A percentile compares a stretch with the other conserved stretches of the same genome.
These are phyloP conservation scores for Campylomormyrus numenius DNA, from an alignment of 2,113 vertebrate species.

Conservation along the genomic window DNA sequence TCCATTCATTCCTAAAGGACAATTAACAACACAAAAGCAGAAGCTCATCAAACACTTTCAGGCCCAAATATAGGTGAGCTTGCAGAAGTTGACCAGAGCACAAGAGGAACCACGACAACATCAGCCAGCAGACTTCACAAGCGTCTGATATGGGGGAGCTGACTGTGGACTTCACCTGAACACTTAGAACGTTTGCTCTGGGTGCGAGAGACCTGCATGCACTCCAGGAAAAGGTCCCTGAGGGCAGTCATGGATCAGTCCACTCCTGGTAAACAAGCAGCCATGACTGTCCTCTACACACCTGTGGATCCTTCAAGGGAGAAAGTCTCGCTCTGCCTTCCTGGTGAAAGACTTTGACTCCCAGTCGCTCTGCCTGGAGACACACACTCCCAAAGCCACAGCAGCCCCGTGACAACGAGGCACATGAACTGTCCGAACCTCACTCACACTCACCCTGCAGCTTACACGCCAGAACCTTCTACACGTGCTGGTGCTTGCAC, in stretches of 20 bases:
- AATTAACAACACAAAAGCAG: background rate
- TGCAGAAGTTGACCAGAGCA: background rate
- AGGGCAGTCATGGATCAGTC: background rate
- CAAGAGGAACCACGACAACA: background rate
- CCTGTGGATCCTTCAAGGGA: slow-evolving; percentile 28
- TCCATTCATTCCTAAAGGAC: background rate
- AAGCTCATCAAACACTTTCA: background rate
- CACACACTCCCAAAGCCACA: background rate
- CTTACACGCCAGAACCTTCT: background rate
- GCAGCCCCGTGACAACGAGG: background rate
- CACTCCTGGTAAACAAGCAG: background rate
- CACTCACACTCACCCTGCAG: background rate
- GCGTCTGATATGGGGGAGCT: background rate
- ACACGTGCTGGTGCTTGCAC: background rate
- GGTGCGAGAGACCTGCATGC: background rate
- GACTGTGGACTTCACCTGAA: background rate
- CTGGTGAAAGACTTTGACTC: slow-evolving; percentile 10
- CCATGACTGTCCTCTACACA: slow-evolving; percentile 11
- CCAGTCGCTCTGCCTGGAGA: background rate
- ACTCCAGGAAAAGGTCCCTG: background rate
- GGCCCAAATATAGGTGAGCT: background rate
- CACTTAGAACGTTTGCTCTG: background rate
- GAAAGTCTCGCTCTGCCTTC: slow-evolving; percentile 30
- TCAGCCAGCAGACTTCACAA: background rate
- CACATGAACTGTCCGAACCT: slow-evolving; percentile 9